Percentiles rank a stretch among this genome's conserved stretches.
Evolutionary conservation across 2,888 invertebrate species (phyloP).

Genomic region (Hirtodrosophila confusa): DNA sequence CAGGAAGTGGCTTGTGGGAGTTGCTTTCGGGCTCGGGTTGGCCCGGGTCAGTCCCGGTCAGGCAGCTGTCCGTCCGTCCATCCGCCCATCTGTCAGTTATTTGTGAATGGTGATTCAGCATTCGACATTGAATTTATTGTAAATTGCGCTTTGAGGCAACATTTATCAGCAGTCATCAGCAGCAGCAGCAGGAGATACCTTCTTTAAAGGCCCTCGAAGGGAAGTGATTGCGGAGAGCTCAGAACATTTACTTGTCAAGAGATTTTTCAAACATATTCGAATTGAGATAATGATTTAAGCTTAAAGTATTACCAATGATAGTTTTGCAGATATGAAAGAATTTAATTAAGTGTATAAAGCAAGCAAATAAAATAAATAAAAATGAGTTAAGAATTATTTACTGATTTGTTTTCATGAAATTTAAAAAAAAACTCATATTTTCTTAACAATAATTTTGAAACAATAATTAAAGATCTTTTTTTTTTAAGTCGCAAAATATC

Average conservation of each 20-base stretch:
- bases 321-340: too few species aligned
- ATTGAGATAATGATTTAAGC: conserved; percentile 1
- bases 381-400: too few species aligned
- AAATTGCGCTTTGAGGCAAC: conserved; percentile 36
- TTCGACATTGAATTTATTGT: conserved; percentile 66
- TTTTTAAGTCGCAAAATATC: too few species aligned
- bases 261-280: conserved; percentile 4
- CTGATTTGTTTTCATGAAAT: too few species aligned
- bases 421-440: too few species aligned
- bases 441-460: too few species aligned
- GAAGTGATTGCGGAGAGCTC: conserved; percentile 40
- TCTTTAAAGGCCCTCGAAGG: conserved; percentile 33
- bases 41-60: conserved; percentile 7
- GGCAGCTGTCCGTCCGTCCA: conserved; percentile 4
- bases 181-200: conserved; percentile 5
- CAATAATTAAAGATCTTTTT: too few species aligned
- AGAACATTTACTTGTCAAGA: not conserved
- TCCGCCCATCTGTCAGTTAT: not conserved
- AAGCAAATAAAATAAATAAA: too few species aligned
- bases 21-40: not conserved
- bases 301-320: too few species aligned
- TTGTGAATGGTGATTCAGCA: conserved; percentile 67
- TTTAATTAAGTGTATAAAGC: too few species aligned
- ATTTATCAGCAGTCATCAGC: conserved; percentile 66
- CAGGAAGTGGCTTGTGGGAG: conserved; percentile 53